Evolutionary conservation across 2,113 vertebrate species (phyloP).

Genomic region (Nothocercus nigrocapillus): DNA sequence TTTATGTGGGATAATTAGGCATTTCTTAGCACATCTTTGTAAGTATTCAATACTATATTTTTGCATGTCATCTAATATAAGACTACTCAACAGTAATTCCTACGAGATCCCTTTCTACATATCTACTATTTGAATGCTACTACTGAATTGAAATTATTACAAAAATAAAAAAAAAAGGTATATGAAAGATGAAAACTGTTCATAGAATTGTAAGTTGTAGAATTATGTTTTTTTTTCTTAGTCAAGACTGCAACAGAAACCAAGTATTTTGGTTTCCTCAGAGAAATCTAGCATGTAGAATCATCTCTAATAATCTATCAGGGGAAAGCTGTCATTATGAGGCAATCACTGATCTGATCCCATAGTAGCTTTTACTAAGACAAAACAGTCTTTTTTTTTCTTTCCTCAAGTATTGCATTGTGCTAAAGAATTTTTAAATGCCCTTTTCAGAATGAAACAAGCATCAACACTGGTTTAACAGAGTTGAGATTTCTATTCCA

Average conservation of each 20-base stretch:
- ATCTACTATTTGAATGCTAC: neutral
- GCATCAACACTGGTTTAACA: neutral
- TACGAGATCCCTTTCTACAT: neutral
- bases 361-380: constrained; percentile 7
- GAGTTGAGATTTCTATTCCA: constrained; percentile 21
- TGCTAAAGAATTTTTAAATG: constrained; percentile 12
- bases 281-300: constrained; percentile 33
- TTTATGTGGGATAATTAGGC: neutral
- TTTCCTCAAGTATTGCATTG: neutral
- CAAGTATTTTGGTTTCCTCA: neutral
- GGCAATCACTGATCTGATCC: constrained; percentile 6
- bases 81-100: neutral
- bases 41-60: neutral
- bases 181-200: neutral
- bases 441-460: neutral
- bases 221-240: constrained; percentile 1
- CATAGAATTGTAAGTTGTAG: neutral
- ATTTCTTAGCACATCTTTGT: neutral
- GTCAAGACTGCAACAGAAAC: neutral
- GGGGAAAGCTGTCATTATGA: constrained; percentile 40
- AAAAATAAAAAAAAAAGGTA: neutral
- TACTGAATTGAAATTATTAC: neutral
- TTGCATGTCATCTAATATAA: neutral
- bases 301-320: constrained; percentile 31
- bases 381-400: neutral